Conservation (phyloP, 2,113 vertebrate genomes). For the Xiphorhynchus elegans region DNA sequence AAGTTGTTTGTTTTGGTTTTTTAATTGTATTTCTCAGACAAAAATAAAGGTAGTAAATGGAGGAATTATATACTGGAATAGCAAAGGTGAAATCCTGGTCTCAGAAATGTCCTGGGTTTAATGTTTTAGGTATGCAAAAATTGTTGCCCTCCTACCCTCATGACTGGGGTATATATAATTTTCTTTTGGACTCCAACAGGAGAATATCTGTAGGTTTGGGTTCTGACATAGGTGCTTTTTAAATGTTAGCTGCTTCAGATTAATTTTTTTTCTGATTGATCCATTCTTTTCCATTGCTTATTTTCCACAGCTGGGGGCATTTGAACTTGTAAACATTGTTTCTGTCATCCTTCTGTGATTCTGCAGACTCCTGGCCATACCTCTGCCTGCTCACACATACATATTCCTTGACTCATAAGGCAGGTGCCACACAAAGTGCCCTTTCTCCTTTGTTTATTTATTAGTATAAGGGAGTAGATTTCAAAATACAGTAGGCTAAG, state of each 20-base stretch:
- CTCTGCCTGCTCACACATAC: neutral
- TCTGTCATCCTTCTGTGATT: neutral
- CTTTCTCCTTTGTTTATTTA: constrained; percentile 39
- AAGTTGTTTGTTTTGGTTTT: neutral
- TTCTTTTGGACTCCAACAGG: neutral
- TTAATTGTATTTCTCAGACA: neutral
- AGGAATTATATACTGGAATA: neutral
- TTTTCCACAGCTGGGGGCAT: neutral
- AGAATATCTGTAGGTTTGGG: neutral
- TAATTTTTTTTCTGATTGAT: neutral
- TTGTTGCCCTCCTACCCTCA: neutral
- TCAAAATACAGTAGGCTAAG: constrained; percentile 25
- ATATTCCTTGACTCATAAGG: neutral
- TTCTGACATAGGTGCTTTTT: neutral
- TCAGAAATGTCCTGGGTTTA: neutral
- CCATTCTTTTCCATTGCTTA: neutral
- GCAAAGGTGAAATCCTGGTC: neutral
- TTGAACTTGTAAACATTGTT: neutral
- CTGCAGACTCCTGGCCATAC: neutral
- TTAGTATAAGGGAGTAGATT: constrained; percentile 19
- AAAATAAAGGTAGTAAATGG: neutral
- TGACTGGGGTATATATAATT: neutral
- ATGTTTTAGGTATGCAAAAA: neutral
- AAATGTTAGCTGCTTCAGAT: neutral
- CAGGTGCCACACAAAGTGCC: neutral